Percentiles rank a stretch among this genome's conserved stretches.
phyloP scores from a whole-genome alignment of 2,797 vertebrate genomes.

The Aulostomus chinensis region DNA sequence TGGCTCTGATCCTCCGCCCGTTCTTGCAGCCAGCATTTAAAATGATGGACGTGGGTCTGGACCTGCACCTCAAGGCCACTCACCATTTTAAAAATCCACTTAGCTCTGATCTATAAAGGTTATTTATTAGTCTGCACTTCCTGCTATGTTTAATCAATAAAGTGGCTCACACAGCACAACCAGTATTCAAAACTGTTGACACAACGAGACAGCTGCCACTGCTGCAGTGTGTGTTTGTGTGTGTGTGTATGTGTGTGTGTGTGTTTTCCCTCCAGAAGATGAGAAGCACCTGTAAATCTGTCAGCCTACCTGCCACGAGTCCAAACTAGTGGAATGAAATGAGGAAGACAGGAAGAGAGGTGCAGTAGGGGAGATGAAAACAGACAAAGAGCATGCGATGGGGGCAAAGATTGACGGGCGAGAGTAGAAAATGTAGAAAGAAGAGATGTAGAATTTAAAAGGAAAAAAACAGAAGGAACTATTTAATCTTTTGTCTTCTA shows the following conservation, averaged over 20 bases:
- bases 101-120: conserved; percentile 51
- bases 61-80: conserved; percentile 38
- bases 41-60: conserved; percentile 20
- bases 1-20: too few relatives aligned
- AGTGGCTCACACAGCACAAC: conserved; percentile 42
- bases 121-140: conserved; percentile 68
- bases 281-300: conserved; percentile 73
- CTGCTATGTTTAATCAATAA: conserved; percentile 72
- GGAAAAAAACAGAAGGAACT: background rate
- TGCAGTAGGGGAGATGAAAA: too few relatives aligned
- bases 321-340: conserved; percentile 51
- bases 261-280: conserved; percentile 24
- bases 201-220: conserved; percentile 1
- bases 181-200: conserved; percentile 3
- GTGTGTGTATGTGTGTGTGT: too few relatives aligned
- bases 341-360: conserved; percentile 26
- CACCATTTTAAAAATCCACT: conserved; percentile 53
- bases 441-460: background rate
- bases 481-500: background rate
- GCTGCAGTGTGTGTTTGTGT: too few relatives aligned
- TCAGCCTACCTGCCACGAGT: conserved; percentile 61
- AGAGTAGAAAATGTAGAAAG: background rate
- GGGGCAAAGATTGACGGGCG: conserved; percentile 5
- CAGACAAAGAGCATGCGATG: conserved; percentile 7
- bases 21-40: too few relatives aligned